phyloP scores from a whole-genome alignment of 2,888 invertebrate genomes.

The Zeuzera pyrina region DNA sequence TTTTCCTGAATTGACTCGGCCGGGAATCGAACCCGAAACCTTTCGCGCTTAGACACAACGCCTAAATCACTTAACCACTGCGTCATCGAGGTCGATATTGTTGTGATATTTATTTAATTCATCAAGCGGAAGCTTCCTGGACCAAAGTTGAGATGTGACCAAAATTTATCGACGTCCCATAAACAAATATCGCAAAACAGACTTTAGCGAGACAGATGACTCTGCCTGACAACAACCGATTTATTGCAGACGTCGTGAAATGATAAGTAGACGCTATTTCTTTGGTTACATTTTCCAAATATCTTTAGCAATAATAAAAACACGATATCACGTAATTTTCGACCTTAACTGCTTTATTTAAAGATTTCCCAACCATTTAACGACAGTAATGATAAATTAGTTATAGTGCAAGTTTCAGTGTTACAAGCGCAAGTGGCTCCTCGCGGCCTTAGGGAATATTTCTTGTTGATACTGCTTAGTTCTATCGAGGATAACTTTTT shows the following conservation, averaged over 20 bases:
- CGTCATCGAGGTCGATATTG: too few species aligned
- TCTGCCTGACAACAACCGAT: conserved; percentile 9
- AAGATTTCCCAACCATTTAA: neutral
- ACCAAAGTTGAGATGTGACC: neutral
- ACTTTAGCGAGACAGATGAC: conserved; percentile 28
- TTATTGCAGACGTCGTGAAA: conserved; percentile 14
- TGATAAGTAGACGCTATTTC: conserved; percentile 15
- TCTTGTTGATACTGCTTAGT: neutral
- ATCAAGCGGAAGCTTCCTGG: too few species aligned
- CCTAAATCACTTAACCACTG: too few species aligned
- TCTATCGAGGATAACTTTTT: too few species aligned
- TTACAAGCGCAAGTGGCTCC: conserved; percentile 2
- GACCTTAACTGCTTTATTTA: neutral
- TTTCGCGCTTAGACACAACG: too few species aligned
- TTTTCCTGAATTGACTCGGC: too few species aligned
- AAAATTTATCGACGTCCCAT: conserved; percentile 23
- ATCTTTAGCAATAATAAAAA: neutral
- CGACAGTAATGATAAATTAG: neutral
- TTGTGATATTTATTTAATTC: too few species aligned
- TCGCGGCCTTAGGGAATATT: neutral
- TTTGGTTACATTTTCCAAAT: conserved; percentile 8
- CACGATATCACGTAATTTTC: neutral
- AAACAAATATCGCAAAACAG: conserved; percentile 28
- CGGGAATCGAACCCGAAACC: too few species aligned
- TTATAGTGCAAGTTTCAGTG: neutral